These are phyloP conservation scores for Plagiodera versicolora DNA, from an alignment of 2,888 invertebrate genomes.

Conservation along the genomic window DNA sequence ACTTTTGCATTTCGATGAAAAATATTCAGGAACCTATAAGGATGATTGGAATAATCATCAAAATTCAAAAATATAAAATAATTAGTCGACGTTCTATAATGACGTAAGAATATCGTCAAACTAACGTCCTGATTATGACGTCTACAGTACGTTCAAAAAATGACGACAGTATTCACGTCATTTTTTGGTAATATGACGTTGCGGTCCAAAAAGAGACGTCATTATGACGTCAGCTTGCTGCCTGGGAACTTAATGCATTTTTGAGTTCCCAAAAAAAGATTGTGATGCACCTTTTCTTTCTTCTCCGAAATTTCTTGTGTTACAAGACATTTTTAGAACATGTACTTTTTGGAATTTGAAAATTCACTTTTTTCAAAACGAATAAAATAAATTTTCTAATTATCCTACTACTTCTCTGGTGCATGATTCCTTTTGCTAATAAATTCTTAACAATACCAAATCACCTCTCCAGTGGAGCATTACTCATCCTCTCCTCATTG, in stretches of 20 bases:
- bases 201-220: too few species aligned
- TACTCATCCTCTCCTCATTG: slow-evolving; percentile 3
- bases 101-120: too few species aligned
- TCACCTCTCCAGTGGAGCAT: slow-evolving; percentile 13
- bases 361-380: neutral
- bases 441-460: slow-evolving; percentile 13
- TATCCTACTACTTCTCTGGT: slow-evolving; percentile 9
- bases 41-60: too few species aligned
- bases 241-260: slow-evolving; percentile 1
- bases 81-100: too few species aligned
- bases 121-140: too few species aligned
- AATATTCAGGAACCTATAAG: too few species aligned
- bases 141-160: too few species aligned
- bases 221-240: too few species aligned
- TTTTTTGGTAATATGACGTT: too few species aligned
- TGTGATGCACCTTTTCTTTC: neutral
- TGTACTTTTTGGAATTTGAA: slow-evolving; percentile 4
- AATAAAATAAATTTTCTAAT: slow-evolving; percentile 13
- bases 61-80: too few species aligned
- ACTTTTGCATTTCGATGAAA: too few species aligned
- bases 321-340: neutral
- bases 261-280: slow-evolving; percentile 6
- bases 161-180: too few species aligned
- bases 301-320: slow-evolving; percentile 11
- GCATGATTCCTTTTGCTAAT: slow-evolving; percentile 1